These are phyloP conservation scores for Lepidothrix coronata DNA, from an alignment of 2,113 vertebrate genomes.

Conservation along the genomic window DNA sequence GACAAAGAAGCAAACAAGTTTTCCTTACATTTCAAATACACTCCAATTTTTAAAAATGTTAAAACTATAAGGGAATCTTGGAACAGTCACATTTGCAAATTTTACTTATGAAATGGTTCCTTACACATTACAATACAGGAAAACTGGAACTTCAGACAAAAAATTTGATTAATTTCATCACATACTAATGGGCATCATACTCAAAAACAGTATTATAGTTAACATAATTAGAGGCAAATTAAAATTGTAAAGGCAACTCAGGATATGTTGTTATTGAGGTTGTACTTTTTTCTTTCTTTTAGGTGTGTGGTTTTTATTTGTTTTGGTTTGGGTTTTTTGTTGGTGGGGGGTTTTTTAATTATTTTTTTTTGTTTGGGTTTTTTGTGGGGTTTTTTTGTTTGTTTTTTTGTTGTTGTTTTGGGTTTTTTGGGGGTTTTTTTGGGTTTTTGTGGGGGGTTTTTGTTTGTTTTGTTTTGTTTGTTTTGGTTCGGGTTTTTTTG, in stretches of 20 bases:
- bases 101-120: not conserved
- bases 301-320: not conserved
- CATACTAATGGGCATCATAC: not conserved
- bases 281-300: not conserved
- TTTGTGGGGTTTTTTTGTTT: no score
- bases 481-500: no score
- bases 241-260: not conserved
- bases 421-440: no score
- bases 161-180: not conserved
- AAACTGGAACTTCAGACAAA: not conserved
- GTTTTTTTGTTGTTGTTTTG: no score
- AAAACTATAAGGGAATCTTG: not conserved
- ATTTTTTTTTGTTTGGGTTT: not conserved
- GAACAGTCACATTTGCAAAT: not conserved
- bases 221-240: not conserved
- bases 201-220: not conserved
- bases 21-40: not conserved
- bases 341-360: no score
- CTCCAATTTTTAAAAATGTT: not conserved
- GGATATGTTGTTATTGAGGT: not conserved
- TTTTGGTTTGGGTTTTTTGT: no score
- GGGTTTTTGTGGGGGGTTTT: not conserved
- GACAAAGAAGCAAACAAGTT: accelerated
- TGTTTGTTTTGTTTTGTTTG: no score
- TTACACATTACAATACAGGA: not conserved